These are phyloP conservation scores for Drosophila koepferae DNA, from an alignment of 2,888 invertebrate species.

Conservation along the genomic window DNA sequence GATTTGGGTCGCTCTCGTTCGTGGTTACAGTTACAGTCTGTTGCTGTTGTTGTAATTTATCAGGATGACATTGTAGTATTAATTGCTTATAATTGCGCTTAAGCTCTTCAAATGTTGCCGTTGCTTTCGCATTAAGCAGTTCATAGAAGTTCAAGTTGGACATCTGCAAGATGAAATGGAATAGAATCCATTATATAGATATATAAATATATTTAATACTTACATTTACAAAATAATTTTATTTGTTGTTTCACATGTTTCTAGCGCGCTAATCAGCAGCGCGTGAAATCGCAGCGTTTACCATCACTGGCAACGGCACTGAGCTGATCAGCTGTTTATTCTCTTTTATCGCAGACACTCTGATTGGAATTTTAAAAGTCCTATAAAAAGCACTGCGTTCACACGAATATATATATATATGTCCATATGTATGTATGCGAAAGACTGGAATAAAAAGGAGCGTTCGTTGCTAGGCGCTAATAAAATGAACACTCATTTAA, in stretches of 20 bases:
- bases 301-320: constrained; percentile 43
- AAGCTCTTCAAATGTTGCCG: constrained; percentile 79
- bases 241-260: constrained; percentile 21
- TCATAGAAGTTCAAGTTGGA: constrained; percentile 82
- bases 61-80: constrained; percentile 84
- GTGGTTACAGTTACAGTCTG: constrained; percentile 35
- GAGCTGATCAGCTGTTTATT: constrained; percentile 58
- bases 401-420: not conserved
- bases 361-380: constrained; percentile 33
- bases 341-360: constrained; percentile 14
- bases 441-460: constrained; percentile 39
- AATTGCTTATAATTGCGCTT: constrained; percentile 84
- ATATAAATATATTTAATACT: constrained; percentile 47
- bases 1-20: constrained; percentile 67
- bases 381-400: constrained; percentile 1
- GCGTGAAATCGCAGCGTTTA: constrained; percentile 24
- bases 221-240: constrained; percentile 51
- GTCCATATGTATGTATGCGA: not conserved
- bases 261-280: constrained; percentile 2
- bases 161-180: constrained; percentile 61
- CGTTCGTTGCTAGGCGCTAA: constrained; percentile 44
- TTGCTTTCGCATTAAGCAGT: constrained; percentile 73
- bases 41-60: constrained; percentile 80
- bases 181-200: constrained; percentile 29
- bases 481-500: constrained; percentile 23